These are phyloP conservation scores for Leucophenga varia DNA, from an alignment of 1,140 invertebrate species.

Conservation along the genomic window DNA sequence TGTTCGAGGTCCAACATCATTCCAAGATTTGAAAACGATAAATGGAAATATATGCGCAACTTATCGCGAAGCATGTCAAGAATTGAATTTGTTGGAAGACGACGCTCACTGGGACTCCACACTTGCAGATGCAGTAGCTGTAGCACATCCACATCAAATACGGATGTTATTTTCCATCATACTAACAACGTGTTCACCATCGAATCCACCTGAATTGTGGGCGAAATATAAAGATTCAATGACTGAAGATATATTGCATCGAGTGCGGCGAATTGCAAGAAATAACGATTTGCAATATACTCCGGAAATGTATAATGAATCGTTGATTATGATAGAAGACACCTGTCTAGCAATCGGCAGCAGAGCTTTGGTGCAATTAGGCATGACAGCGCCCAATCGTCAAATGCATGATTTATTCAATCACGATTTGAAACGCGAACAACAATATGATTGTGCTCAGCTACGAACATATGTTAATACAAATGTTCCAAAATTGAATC, in stretches of 20 bases:
- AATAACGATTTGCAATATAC: conserved; percentile 25
- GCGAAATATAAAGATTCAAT: conserved; percentile 51
- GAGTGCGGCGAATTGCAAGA: conserved; percentile 19
- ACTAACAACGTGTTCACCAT: conserved; percentile 49
- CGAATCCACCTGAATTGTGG: conserved; percentile 44
- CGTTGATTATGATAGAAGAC: conserved; percentile 41
- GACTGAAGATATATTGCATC: conserved; percentile 42
- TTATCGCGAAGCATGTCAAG: conserved; percentile 49
- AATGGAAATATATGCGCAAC: conserved; percentile 46
- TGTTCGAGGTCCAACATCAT: conserved; percentile 57
- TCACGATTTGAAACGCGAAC: conserved; percentile 3
- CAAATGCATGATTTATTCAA: conserved; percentile 29
- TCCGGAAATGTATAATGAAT: conserved; percentile 33
- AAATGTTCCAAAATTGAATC: conserved; percentile 42
- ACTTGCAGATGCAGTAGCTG: conserved; percentile 42
- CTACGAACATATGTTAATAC: conserved; percentile 28
- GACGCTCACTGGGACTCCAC: conserved; percentile 37
- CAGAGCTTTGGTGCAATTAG: background rate
- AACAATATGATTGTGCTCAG: conserved; percentile 21
- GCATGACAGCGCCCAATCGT: conserved; percentile 31
- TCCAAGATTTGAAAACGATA: conserved; percentile 54
- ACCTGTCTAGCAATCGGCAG: conserved; percentile 19
- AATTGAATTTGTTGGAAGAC: conserved; percentile 41
- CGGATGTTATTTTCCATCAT: conserved; percentile 55
- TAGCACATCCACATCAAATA: conserved; percentile 40